These are phyloP conservation scores for Phalacrocorax aristotelis DNA, from an alignment of 2,113 vertebrate species.

Conservation along the genomic window DNA sequence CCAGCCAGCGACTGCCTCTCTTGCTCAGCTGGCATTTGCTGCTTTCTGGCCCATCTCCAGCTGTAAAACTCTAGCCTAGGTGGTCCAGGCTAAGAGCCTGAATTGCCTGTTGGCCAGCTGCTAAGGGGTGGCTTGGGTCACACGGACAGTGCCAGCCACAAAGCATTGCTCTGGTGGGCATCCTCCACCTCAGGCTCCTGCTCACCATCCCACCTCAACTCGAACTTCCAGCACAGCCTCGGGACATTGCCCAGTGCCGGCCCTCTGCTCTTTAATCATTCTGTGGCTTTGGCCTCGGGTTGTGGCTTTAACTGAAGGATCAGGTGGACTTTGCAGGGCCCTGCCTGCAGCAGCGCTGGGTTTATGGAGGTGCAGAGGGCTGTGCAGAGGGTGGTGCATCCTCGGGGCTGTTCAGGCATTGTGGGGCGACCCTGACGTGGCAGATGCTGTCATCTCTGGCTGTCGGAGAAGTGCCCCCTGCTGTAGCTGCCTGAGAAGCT, in stretches of 20 bases:
- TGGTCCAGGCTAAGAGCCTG: not conserved
- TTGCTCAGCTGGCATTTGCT: not conserved
- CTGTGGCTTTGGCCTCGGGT: rapidly evolving
- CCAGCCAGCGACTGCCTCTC: not conserved
- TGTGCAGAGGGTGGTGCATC: not conserved
- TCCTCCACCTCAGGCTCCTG: not conserved
- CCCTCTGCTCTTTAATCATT: not conserved
- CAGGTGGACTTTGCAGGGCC: not conserved
- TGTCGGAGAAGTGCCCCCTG: conserved; percentile 35
- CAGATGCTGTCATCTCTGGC: not conserved
- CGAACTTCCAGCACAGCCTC: rapidly evolving
- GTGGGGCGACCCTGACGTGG: not conserved
- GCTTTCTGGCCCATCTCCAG: not conserved
- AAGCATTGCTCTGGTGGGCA: not conserved
- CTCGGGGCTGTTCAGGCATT: rapidly evolving
- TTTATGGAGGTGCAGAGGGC: not conserved
- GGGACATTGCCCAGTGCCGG: not conserved
- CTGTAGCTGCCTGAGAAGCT: conserved; percentile 46
- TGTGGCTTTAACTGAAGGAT: not conserved
- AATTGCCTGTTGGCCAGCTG: rapidly evolving
- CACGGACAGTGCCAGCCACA: rapidly evolving
- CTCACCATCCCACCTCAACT: not conserved
- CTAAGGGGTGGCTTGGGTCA: not conserved
- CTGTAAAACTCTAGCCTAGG: not conserved
- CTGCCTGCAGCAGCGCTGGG: not conserved